Evolutionary conservation across 2,888 invertebrate species (phyloP).

Genomic region (Apamea anceps): DNA sequence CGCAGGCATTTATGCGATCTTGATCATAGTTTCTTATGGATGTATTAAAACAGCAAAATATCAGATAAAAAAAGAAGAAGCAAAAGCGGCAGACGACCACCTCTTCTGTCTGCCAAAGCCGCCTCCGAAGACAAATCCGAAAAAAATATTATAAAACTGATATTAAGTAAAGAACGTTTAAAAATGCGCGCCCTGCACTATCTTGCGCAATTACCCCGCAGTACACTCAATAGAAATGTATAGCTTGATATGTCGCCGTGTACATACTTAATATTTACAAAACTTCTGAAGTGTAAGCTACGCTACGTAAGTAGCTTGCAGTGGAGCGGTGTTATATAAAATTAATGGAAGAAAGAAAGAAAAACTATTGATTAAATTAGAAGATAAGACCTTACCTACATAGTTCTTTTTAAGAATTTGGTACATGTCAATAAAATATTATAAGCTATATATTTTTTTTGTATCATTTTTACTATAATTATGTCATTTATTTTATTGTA

Average conservation of each 20-base stretch:
- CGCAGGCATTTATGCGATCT: conserved; percentile 94
- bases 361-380: not conserved
- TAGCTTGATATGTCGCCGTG: not conserved
- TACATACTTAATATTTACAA: not conserved
- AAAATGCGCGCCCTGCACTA: not conserved
- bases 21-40: conserved; percentile 84
- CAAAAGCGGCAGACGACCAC: conserved; percentile 72
- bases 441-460: not conserved
- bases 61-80: conserved; percentile 36
- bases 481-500: not conserved
- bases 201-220: not conserved
- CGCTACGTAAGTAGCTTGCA: not conserved
- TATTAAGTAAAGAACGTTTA: not conserved
- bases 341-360: too few relatives aligned
- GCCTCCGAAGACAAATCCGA: conserved; percentile 5
- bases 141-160: conserved; percentile 15
- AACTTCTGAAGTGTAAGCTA: not conserved
- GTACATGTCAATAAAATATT: conserved; percentile 7
- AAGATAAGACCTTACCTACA: not conserved
- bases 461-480: not conserved
- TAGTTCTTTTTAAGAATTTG: not conserved
- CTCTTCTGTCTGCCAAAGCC: conserved; percentile 59
- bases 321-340: not conserved
- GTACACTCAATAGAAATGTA: not conserved
- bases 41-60: conserved; percentile 70